Evolutionary conservation across 2,113 vertebrate species (phyloP).

Genomic region (Cisticola juncidis): DNA sequence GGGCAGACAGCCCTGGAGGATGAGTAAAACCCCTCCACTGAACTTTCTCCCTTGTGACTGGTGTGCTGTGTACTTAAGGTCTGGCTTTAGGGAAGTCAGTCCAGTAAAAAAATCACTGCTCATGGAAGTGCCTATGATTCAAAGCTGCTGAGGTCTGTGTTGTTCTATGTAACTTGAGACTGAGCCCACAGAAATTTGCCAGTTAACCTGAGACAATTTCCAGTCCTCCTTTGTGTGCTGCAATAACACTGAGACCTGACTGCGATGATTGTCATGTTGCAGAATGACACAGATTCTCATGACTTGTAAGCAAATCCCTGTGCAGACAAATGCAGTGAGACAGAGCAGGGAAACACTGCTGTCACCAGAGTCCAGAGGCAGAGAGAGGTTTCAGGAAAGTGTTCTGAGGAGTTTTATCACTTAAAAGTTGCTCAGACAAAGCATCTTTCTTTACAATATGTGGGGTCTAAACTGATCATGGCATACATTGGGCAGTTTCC

Average conservation of each 20-base stretch:
- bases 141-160: neutral
- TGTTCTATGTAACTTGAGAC: neutral
- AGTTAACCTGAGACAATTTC: neutral
- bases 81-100: neutral
- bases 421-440: neutral
- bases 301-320: neutral
- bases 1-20: neutral
- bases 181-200: neutral
- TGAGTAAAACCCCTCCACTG: neutral
- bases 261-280: fast-evolving
- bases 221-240: neutral
- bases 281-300: neutral
- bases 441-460: neutral
- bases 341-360: neutral
- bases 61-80: neutral
- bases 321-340: neutral
- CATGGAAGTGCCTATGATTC: neutral
- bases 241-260: neutral
- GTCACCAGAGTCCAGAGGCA: neutral
- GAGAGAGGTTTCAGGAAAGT: neutral
- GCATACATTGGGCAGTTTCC: neutral
- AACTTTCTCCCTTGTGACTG: neutral
- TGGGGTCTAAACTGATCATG: neutral
- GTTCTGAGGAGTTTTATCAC: neutral
- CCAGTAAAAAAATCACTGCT: neutral